phyloP scores from a whole-genome alignment of 2,797 vertebrate species.

The Picus viridis region DNA sequence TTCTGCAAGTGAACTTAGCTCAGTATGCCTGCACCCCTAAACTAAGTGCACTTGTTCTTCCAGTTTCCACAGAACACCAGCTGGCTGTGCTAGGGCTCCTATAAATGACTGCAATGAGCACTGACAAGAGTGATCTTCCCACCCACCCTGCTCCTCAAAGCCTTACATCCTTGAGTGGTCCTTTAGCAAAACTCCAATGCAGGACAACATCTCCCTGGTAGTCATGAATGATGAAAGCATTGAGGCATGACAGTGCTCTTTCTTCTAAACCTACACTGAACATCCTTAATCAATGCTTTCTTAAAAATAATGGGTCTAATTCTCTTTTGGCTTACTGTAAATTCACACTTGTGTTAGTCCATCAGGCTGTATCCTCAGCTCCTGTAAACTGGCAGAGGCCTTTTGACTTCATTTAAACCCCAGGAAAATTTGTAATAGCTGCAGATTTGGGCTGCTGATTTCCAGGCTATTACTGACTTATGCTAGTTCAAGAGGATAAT shows the following conservation, averaged over 20 bases:
- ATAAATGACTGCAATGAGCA: conserved; percentile 45
- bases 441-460: conserved; percentile 25
- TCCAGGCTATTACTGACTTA: conserved; percentile 29
- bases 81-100: background rate
- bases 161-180: background rate
- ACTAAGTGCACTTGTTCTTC: conserved; percentile 10
- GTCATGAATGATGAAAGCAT: conserved; percentile 43
- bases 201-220: conserved; percentile 15
- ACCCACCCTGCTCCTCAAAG: background rate
- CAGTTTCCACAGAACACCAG: background rate
- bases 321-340: conserved; percentile 44
- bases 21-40: background rate
- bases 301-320: conserved; percentile 67
- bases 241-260: conserved; percentile 54
- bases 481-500: background rate
- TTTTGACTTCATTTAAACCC: background rate
- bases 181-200: conserved; percentile 33
- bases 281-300: conserved; percentile 71
- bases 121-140: conserved; percentile 6
- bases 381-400: background rate
- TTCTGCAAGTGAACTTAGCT: background rate
- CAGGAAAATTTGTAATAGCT: background rate
- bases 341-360: conserved; percentile 55
- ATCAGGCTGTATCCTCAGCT: background rate
- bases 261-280: conserved; percentile 42